These are phyloP conservation scores for Scopus umbretta DNA, from an alignment of 2,113 vertebrate species.

Conservation along the genomic window DNA sequence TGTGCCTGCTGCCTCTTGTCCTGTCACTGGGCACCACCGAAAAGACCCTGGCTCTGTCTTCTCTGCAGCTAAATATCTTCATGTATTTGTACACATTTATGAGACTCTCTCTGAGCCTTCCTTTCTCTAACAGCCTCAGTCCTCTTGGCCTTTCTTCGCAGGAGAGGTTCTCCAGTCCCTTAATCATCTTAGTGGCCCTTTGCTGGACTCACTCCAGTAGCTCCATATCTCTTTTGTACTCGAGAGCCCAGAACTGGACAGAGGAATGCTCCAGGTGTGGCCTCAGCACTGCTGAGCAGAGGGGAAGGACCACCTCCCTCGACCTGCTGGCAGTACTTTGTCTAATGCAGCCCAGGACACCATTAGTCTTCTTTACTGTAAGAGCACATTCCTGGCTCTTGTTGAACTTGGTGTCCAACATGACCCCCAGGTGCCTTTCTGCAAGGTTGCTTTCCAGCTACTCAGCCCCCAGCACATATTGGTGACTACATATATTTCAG, in stretches of 20 bases:
- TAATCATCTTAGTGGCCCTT: neutral
- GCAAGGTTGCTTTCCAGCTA: neutral
- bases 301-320: neutral
- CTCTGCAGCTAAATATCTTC: neutral
- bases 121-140: neutral
- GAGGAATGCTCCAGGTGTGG: neutral
- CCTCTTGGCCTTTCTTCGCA: neutral
- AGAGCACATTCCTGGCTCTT: neutral
- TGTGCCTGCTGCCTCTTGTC: neutral
- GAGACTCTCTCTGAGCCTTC: neutral
- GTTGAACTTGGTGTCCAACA: neutral
- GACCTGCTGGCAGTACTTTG: neutral
- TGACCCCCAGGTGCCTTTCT: neutral
- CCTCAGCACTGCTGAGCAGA: neutral
- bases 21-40: neutral
- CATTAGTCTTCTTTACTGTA: neutral
- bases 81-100: neutral
- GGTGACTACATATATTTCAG: neutral
- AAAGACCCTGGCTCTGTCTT: neutral
- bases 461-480: fast-evolving
- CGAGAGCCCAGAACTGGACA: neutral
- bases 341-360: neutral
- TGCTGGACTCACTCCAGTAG: neutral
- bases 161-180: neutral
- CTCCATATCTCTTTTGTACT: neutral